Base-by-base conservation (phyloP, 1,140 invertebrate species). In the Leptinotarsa defecta region DNA sequence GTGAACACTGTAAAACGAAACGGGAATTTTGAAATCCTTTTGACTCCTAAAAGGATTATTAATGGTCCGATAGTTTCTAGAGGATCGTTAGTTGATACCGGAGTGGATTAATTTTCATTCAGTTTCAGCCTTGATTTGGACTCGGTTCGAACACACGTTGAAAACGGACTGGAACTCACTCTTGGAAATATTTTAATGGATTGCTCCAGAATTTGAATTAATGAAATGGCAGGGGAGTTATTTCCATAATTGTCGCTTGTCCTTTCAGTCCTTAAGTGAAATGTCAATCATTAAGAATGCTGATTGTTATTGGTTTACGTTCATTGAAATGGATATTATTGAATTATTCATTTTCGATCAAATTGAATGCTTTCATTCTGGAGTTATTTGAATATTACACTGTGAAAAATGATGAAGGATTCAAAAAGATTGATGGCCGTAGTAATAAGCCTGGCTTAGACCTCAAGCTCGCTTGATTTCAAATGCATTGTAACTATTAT, bases 141-240 rank as follows among this genome's bases (percentile, higher is more conserved):
- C 2, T 57, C 17, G 15, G 52, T 57, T 57, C 52, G n/a, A 57
- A 57, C 52, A 17, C 52, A 57, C 52, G n/a, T 57, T 57, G 15
- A 57, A 57, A 57, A 19, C 52, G 13, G 52, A 19, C 52, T 19
- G 52, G 4, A 19, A 57, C 6, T 57, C n/a, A 57, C 17, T 43
- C 52, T 57, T 57, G 52, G 52, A 57, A 19, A 57, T 43, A 57
- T 57, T 57, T 57, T 57, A 57, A 57, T 57, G 52, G 52, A 57
- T n/a, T 57, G n/a, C 17, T 57, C 3, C 52, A 57, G 52, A 0
- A 57, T 57, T 57, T 57, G 52, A 57, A 19, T 57, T 15, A 19
- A 57, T 57, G 17, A 57, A 17, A 17, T 19, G n/a, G 52, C 52
- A 15, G 15, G 52, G n/a, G n/a, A 57, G n/a, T 8, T 57, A 19